A percentile compares a stretch with the other conserved stretches of the same genome.
Evolutionary conservation across 1,140 invertebrate genomes (phyloP).

Genomic region (Antheraea mylitta): DNA sequence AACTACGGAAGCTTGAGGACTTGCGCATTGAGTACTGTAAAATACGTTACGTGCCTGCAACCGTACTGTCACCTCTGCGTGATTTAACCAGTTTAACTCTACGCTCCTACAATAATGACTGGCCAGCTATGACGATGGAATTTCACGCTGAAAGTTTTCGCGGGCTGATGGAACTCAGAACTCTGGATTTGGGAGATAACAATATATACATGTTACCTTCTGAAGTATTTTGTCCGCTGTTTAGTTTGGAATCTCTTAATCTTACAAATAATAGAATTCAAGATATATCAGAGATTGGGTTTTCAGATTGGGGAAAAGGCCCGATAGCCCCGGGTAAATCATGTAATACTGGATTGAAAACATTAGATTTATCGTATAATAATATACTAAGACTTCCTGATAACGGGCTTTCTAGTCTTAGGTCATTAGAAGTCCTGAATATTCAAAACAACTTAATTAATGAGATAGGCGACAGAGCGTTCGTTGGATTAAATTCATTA

Average conservation of each 20-base stretch:
- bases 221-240: conserved; percentile 87
- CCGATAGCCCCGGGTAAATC: conserved; percentile 81
- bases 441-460: conserved; percentile 88
- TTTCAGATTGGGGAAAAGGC: conserved; percentile 84
- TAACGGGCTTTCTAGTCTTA: conserved; percentile 84
- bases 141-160: conserved; percentile 86
- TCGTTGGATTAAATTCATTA: conserved; percentile 84
- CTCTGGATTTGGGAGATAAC: conserved; percentile 88
- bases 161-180: conserved; percentile 83
- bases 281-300: conserved; percentile 86
- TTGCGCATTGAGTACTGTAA: conserved; percentile 89
- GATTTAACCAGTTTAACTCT: conserved; percentile 86
- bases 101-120: conserved; percentile 88
- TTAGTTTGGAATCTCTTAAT: conserved; percentile 84
- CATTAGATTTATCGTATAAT: conserved; percentile 88
- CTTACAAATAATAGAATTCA: conserved; percentile 89
- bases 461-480: conserved; percentile 86
- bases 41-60: conserved; percentile 86
- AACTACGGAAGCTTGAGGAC: conserved; percentile 80
- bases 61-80: conserved; percentile 83
- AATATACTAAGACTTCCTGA: conserved; percentile 84
- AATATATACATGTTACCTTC: conserved; percentile 89
- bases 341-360: conserved; percentile 83
- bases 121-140: conserved; percentile 89
- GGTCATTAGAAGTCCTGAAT: conserved; percentile 83